These are phyloP conservation scores for Tetraodon nigroviridis DNA, from an alignment of 2,113 vertebrate species.

Conservation along the genomic window DNA sequence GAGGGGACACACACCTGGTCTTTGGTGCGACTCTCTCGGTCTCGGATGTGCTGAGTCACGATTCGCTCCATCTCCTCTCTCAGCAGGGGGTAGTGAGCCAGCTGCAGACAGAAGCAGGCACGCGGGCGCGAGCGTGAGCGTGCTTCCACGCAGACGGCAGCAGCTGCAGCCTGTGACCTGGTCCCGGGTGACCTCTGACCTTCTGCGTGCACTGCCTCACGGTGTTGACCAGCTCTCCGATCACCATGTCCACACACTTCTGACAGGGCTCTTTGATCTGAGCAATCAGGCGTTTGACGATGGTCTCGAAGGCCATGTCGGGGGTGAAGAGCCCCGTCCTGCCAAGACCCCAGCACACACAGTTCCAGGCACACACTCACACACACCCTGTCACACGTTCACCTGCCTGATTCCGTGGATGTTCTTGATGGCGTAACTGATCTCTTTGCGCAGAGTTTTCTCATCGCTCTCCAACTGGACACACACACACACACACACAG, in stretches of 20 bases:
- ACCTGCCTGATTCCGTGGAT: slow-evolving; percentile 90
- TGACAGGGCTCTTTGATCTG: slow-evolving; percentile 97
- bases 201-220: slow-evolving; percentile 96
- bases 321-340: slow-evolving; percentile 98
- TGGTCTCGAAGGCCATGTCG: slow-evolving; percentile 98
- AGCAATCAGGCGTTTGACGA: slow-evolving; percentile 95
- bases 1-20: slow-evolving; percentile 33
- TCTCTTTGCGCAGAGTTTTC: slow-evolving; percentile 89
- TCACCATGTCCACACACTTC: slow-evolving; percentile 98
- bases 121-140: too few relatives aligned
- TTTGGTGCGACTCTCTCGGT: slow-evolving; percentile 79
- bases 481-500: slow-evolving; percentile 20
- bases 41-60: slow-evolving; percentile 94
- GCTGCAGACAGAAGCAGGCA: slow-evolving; percentile 61
- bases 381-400: neutral
- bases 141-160: too few relatives aligned
- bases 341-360: slow-evolving; percentile 31
- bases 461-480: slow-evolving; percentile 68
- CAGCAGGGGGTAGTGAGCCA: slow-evolving; percentile 93
- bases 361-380: neutral
- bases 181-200: slow-evolving; percentile 21
- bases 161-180: neutral
- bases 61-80: slow-evolving; percentile 99
- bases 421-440: slow-evolving; percentile 95
- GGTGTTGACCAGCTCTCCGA: slow-evolving; percentile 92